Conservation (phyloP, 2,113 vertebrate species). For the Blennius ocellaris region DNA sequence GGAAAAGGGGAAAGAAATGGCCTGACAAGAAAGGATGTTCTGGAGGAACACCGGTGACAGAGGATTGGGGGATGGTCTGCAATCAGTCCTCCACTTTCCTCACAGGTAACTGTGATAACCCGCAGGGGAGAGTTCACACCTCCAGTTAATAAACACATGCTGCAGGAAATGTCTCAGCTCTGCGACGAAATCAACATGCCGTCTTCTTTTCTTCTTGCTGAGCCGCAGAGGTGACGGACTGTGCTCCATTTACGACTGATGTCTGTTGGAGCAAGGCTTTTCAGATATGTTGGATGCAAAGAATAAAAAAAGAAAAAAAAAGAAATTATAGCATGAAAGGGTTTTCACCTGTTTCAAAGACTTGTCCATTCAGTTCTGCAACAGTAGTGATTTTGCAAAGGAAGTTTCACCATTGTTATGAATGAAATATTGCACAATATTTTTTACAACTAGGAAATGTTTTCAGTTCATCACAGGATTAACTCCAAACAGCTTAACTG, state of each 20-base stretch:
- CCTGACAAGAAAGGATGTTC: conserved; percentile 56
- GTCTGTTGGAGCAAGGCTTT: not conserved
- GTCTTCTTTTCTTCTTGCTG: conserved; percentile 33
- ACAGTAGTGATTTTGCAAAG: no score
- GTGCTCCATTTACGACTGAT: conserved; percentile 12
- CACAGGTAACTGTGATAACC: conserved; percentile 76
- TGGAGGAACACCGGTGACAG: conserved; percentile 40
- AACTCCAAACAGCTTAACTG: no score
- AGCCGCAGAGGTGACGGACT: conserved; percentile 4
- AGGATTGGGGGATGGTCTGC: conserved; percentile 52
- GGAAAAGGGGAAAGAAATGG: conserved; percentile 36
- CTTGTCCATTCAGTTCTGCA: no score
- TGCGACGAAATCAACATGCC: conserved; percentile 53
- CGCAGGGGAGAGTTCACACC: conserved; percentile 67
- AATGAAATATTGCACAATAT: no score
- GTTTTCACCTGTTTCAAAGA: no score
- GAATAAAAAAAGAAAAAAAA: no score
- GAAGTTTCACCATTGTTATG: no score
- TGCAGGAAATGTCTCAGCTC: conserved; percentile 71
- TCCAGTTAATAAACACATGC: conserved; percentile 76
- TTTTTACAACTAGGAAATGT: no score
- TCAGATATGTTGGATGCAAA: no score
- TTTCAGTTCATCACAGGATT: no score
- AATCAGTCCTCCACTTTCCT: conserved; percentile 47
- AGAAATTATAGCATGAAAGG: no score